phyloP scores from a whole-genome alignment of 2,888 invertebrate species.

The Eupithecia dodoneata region DNA sequence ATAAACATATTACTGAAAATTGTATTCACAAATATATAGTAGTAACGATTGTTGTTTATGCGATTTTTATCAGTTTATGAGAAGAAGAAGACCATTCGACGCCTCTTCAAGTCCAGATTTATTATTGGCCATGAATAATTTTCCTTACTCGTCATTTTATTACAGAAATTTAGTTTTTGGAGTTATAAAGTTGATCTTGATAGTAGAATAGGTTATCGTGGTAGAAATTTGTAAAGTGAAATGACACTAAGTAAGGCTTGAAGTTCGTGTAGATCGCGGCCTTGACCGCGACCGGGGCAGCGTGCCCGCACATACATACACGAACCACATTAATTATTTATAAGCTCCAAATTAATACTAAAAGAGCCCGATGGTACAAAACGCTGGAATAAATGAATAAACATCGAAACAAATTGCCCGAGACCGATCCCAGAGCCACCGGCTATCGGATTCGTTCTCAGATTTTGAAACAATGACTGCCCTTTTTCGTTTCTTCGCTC shows the following conservation, averaged over 20 bases:
- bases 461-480: conserved; percentile 57
- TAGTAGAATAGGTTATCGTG: neutral
- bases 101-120: conserved; percentile 34
- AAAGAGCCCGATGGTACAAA: conserved; percentile 68
- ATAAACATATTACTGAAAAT: conserved; percentile 35
- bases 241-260: conserved; percentile 44
- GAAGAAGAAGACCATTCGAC: conserved; percentile 34
- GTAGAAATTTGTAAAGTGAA: conserved; percentile 17
- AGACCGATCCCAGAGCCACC: conserved; percentile 51
- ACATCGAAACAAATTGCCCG: conserved; percentile 71
- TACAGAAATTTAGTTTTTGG: neutral
- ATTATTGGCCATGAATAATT: conserved; percentile 22
- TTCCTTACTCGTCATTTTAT: conserved; percentile 4
- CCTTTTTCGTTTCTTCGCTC: conserved; percentile 51
- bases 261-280: conserved; percentile 59
- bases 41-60: conserved; percentile 38
- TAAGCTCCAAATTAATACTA: conserved; percentile 78
- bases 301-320: conserved; percentile 59
- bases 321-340: conserved; percentile 74
- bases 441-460: conserved; percentile 48
- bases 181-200: conserved; percentile 5
- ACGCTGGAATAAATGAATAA: conserved; percentile 77
- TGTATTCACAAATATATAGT: conserved; percentile 34
- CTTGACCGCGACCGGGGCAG: conserved; percentile 69
- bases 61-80: conserved; percentile 38